A percentile compares a stretch with the other conserved stretches of the same genome.
Conservation (phyloP, 2,113 vertebrate genomes). For the Xyrauchen texanus region DNA sequence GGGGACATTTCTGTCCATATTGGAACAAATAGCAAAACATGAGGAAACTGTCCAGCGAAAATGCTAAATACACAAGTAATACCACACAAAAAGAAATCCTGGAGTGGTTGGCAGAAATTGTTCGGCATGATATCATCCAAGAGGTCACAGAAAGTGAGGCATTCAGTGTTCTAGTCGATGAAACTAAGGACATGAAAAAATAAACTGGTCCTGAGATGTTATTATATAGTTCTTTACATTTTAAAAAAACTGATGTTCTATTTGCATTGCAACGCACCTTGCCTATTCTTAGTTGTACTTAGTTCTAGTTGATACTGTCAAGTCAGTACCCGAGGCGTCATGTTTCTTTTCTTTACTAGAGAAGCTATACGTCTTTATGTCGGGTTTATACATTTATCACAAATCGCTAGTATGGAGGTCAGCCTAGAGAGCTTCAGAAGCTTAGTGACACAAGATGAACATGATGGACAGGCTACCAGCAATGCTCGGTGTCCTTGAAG, state of each 20-base stretch:
- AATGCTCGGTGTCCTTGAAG: slow-evolving; percentile 27
- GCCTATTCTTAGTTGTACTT: background rate
- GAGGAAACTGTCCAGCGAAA: slow-evolving; percentile 1
- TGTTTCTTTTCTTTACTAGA: background rate
- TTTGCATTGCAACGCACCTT: background rate
- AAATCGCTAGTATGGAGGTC: slow-evolving; percentile 42
- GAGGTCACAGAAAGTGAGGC: slow-evolving; percentile 39
- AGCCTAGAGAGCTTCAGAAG: slow-evolving; percentile 34
- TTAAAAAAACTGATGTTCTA: slow-evolving; percentile 16
- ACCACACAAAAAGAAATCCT: slow-evolving; percentile 34
- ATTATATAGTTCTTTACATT: slow-evolving; percentile 27
- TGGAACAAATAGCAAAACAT: slow-evolving; percentile 35
- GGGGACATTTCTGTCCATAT: slow-evolving; percentile 27
- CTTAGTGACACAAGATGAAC: slow-evolving; percentile 34
- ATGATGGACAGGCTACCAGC: slow-evolving; percentile 27
- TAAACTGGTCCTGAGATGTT: slow-evolving; percentile 39
- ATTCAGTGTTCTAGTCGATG: slow-evolving; percentile 43
- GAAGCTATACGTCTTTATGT: slow-evolving; percentile 19
- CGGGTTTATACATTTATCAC: slow-evolving; percentile 38
- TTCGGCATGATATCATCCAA: background rate
- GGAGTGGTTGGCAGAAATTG: slow-evolving; percentile 35
- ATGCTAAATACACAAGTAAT: slow-evolving; percentile 42
- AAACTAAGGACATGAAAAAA: slow-evolving; percentile 42
- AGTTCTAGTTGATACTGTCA: background rate
- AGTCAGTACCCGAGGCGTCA: background rate